phyloP scores from a whole-genome alignment of 2,888 invertebrate genomes.

The Phanerotoma sp. region DNA sequence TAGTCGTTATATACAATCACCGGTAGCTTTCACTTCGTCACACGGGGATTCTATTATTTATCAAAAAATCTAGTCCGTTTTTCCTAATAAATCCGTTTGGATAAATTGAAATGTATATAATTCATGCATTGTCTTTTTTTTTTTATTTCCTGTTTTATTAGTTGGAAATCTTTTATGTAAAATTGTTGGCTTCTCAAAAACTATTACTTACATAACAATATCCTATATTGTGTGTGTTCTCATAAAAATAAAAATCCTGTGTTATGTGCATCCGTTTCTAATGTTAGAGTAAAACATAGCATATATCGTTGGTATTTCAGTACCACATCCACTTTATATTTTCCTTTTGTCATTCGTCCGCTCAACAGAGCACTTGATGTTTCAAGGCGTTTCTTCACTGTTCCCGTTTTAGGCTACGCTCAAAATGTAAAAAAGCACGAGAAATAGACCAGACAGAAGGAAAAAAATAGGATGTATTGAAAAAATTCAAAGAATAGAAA shows the following conservation, averaged over 20 bases:
- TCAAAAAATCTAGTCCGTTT: neutral
- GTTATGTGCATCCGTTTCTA: conserved; percentile 8
- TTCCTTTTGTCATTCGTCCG: conserved; percentile 12
- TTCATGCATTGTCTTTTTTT: too few relatives aligned
- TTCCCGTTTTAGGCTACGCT: conserved; percentile 12
- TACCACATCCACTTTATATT: conserved; percentile 2
- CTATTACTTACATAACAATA: too few relatives aligned
- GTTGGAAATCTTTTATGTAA: too few relatives aligned
- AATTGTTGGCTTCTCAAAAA: too few relatives aligned
- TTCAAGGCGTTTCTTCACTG: conserved; percentile 1
- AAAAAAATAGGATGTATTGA: neutral
- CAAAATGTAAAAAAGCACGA: too few relatives aligned
- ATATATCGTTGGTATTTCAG: conserved; percentile 15
- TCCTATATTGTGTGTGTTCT: neutral
- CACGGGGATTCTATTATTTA: conserved; percentile 5
- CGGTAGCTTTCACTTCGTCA: conserved; percentile 15
- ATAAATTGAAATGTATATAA: too few relatives aligned
- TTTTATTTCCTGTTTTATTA: too few relatives aligned
- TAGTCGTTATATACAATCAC: neutral
- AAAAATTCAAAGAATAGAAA: neutral
- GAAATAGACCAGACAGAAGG: too few relatives aligned
- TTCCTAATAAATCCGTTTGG: too few relatives aligned
- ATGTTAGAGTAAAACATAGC: too few relatives aligned
- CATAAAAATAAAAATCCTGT: conserved; percentile 7
- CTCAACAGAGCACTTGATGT: conserved; percentile 1